Conservation (phyloP, 2,797 vertebrate species). For the Gambusia yucatana region DNA sequence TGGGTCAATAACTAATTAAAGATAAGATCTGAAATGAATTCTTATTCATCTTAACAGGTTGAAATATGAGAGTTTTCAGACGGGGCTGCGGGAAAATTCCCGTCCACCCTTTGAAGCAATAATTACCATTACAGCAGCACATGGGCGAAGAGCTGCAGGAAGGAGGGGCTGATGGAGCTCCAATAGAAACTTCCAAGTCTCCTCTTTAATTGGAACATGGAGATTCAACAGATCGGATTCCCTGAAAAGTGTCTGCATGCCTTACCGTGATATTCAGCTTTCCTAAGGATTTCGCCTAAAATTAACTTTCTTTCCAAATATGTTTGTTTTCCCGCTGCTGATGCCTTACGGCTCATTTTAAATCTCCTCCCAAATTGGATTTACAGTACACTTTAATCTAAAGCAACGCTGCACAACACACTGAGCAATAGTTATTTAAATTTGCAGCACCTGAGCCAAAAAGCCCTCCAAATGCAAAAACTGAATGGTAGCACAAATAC, state of each 20-base stretch:
- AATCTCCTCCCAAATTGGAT: conserved; percentile 21
- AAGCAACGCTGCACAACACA: conserved; percentile 51
- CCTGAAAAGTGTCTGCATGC: conserved; percentile 41
- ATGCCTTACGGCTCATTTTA: conserved; percentile 19
- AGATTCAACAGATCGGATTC: conserved; percentile 45
- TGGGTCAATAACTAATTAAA: conserved; percentile 76
- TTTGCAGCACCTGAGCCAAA: conserved; percentile 20
- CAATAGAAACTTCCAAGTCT: conserved; percentile 53
- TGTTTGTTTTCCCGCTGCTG: conserved; percentile 20
- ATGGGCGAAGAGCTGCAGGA: conserved; percentile 54
- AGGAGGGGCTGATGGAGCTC: conserved; percentile 52
- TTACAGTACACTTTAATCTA: neutral
- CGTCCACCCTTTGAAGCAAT: conserved; percentile 79
- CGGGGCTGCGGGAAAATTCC: conserved; percentile 68
- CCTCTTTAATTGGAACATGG: conserved; percentile 71
- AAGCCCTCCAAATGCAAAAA: neutral
- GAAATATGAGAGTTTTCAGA: conserved; percentile 78
- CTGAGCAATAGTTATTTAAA: conserved; percentile 22
- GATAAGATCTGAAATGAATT: conserved; percentile 78
- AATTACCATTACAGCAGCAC: conserved; percentile 72
- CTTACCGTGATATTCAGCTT: conserved; percentile 27
- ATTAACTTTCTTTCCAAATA: neutral
- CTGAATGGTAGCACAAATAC: conserved; percentile 1
- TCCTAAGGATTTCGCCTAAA: conserved; percentile 15
- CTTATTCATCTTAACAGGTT: conserved; percentile 77